A percentile compares a stretch with the other conserved stretches of the same genome.
Evolutionary conservation across 2,888 invertebrate species (phyloP).

Genomic region (Gastracanthus pulcherrimus): DNA sequence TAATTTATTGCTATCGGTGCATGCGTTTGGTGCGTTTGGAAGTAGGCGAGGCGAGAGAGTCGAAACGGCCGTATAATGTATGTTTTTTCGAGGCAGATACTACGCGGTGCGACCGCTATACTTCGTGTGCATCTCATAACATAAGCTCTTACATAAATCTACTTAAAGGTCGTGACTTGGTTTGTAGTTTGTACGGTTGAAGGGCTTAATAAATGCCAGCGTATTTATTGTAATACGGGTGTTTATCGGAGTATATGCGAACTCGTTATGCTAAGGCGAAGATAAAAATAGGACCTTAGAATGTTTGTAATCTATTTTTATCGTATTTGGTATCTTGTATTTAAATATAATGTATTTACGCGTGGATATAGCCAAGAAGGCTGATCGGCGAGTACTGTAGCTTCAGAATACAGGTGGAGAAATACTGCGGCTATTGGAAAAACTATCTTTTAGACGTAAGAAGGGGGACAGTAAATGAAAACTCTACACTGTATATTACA

Average conservation of each 20-base stretch:
- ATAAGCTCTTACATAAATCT: background rate
- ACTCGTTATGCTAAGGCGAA: background rate
- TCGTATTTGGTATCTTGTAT: background rate
- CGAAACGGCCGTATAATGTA: too few relatives aligned
- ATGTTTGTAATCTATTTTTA: constrained; percentile 5
- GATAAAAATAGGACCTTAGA: constrained; percentile 23
- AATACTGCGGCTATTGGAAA: background rate
- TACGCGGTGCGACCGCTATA: too few relatives aligned
- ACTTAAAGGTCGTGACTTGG: too few relatives aligned
- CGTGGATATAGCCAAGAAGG: background rate
- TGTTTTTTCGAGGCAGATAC: too few relatives aligned
- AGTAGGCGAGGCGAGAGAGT: background rate
- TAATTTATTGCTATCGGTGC: constrained; percentile 37
- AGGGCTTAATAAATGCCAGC: too few relatives aligned
- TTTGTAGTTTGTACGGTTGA: too few relatives aligned
- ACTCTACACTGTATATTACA: background rate
- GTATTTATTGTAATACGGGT: too few relatives aligned
- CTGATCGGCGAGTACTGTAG: background rate
- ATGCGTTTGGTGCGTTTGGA: background rate
- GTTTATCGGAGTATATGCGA: background rate
- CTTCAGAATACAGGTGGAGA: background rate
- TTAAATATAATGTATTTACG: background rate
- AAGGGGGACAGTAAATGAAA: background rate
- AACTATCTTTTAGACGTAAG: background rate
- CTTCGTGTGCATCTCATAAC: too few relatives aligned